phyloP scores from a whole-genome alignment of 2,113 vertebrate genomes.

The Nothoprocta pentlandii region DNA sequence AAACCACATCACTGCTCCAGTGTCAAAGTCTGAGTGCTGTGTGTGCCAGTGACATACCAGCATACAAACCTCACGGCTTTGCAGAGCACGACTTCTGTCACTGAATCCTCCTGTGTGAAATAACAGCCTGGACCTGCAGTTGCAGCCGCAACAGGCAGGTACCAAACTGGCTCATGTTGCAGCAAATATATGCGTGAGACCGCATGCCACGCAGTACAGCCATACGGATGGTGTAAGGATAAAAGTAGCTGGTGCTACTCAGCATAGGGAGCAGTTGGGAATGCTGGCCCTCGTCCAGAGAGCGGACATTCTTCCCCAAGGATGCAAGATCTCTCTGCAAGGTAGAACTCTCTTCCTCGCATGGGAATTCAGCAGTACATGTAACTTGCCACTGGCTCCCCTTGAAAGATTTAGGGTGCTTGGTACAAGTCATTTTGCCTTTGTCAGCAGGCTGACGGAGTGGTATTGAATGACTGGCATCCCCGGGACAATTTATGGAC shows the following conservation, averaged over 20 bases:
- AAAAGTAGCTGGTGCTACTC: neutral
- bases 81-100: neutral
- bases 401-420: constrained; percentile 21
- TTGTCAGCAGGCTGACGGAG: neutral
- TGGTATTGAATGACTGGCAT: neutral
- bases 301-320: neutral
- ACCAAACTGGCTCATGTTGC: neutral
- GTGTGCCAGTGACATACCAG: neutral
- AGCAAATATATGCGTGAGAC: neutral
- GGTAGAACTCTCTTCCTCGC: neutral
- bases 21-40: neutral
- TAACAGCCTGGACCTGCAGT: neutral
- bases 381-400: neutral
- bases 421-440: neutral
- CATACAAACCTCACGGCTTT: neutral
- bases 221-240: neutral
- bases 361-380: neutral
- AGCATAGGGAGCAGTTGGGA: neutral
- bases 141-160: neutral
- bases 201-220: neutral
- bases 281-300: neutral
- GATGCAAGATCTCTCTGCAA: neutral
- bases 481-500: neutral
- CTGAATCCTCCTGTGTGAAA: neutral
- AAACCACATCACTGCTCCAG: neutral